phyloP scores from a whole-genome alignment of 2,113 vertebrate genomes.

The Hoplias malabaricus region DNA sequence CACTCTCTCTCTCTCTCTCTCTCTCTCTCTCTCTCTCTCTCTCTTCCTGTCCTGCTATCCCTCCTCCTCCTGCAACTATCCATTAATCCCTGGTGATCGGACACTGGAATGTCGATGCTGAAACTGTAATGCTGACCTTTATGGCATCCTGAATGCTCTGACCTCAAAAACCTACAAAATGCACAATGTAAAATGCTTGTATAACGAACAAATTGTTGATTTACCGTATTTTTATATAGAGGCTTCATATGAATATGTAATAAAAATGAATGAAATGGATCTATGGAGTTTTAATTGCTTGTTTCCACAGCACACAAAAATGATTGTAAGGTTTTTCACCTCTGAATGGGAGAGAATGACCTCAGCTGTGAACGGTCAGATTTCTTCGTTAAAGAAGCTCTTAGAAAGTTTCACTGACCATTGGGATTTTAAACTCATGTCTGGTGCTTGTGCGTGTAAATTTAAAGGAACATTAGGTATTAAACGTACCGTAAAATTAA shows the following conservation, averaged over 20 bases:
- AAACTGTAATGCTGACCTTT: conserved; percentile 45
- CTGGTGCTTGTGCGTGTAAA: too few relatives aligned
- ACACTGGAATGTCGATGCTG: conserved; percentile 48
- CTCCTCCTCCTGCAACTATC: conserved; percentile 21
- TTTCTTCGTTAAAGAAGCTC: too few relatives aligned
- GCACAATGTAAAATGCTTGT: conserved; percentile 63
- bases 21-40: conserved; percentile 36
- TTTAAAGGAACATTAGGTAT: too few relatives aligned
- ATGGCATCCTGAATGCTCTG: conserved; percentile 65
- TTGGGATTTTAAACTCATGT: too few relatives aligned
- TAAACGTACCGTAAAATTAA: too few relatives aligned
- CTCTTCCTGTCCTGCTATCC: neutral
- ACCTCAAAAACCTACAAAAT: conserved; percentile 57
- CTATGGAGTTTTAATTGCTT: neutral
- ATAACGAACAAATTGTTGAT: conserved; percentile 65
- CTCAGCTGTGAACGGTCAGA: too few relatives aligned
- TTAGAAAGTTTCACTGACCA: too few relatives aligned
- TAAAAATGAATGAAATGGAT: conserved; percentile 57
- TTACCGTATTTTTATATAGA: conserved; percentile 77
- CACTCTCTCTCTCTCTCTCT: conserved; percentile 41
- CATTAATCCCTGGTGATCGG: conserved; percentile 28
- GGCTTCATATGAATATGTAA: conserved; percentile 72
- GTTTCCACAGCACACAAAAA: neutral
- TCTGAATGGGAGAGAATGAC: too few relatives aligned
- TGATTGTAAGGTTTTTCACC: too few relatives aligned